phyloP scores from a whole-genome alignment of 2,113 vertebrate species.

The Grammomys dolichurus region DNA sequence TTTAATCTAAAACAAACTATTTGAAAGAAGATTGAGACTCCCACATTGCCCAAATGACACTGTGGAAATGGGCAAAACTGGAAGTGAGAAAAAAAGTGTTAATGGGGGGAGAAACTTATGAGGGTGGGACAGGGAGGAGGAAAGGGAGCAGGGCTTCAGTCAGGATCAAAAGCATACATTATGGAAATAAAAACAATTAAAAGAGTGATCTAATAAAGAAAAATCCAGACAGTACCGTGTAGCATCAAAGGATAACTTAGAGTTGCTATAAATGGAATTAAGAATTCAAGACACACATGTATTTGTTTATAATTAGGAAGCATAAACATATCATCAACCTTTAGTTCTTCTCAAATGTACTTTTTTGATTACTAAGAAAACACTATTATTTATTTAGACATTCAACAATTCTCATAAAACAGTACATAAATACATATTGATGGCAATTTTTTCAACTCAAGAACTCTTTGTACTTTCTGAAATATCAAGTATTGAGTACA shows the following conservation, averaged over 20 bases:
- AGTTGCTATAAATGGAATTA: conserved; percentile 17
- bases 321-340: background rate
- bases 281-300: background rate
- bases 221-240: background rate
- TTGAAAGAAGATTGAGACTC: background rate
- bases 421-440: too few species aligned
- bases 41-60: background rate
- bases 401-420: too few species aligned
- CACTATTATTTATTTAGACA: too few species aligned
- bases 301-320: background rate
- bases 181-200: too few species aligned
- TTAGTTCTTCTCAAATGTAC: background rate
- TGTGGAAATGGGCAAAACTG: background rate
- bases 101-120: too few species aligned
- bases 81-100: background rate
- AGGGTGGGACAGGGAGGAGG: too few species aligned
- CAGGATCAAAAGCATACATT: too few species aligned
- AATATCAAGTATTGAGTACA: background rate
- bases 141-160: too few species aligned
- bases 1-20: background rate
- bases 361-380: too few species aligned
- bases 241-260: background rate
- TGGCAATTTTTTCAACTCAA: too few species aligned
- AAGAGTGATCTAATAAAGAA: too few species aligned
- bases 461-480: background rate